Base-by-base conservation (phyloP, 2,797 vertebrate species). In the Malurus splendens region DNA sequence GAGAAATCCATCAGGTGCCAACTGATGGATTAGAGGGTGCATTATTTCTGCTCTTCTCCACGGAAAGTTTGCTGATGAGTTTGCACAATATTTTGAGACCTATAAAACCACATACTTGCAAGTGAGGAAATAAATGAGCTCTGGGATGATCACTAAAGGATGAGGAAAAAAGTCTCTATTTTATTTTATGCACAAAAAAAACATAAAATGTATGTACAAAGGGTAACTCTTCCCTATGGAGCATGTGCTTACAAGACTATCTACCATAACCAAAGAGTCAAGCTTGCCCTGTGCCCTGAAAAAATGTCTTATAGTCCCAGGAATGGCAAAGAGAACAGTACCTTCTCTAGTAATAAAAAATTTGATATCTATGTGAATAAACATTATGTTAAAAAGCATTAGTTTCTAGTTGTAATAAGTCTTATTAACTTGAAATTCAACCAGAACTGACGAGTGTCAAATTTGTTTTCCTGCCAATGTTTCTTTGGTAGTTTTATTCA, bases 341-440 rank as follows among this genome's bases (percentile, higher is more conserved):
- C 45, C 25, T 76, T 76, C 23, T 19, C 13, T 62, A 10, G 7
- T 28, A 42, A 14, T 56, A 30, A 67, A 48, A 65, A 65, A 38
- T 0, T 25, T 23, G 9, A 13, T 56, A 64, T 9, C 30, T 22
- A 4, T 50, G 12, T 50, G 64, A 60, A 64, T 48, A 76, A 87
- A 15, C 5, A 32, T 11, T 7, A 71, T 0, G 0, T 39, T 71
- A 28, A 71, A 71, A 24, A 15, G 6, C 28, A 42, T 24, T 57
- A 10, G 8, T 45, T 56, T 36, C 17, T 57, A 30, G 17, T 32
- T 52, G 7, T 16, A 42, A 1, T 28, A 61, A 27, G 18, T 47
- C 12, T 74, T 72, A 45, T 6, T 51, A 28, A 57, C 6, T 54
- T 72, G 56, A 87, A 62, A 55, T 47, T 42, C 19, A 61, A 14